phyloP scores from a whole-genome alignment of 2,888 invertebrate genomes.

The Lasioglossum pauxillum region DNA sequence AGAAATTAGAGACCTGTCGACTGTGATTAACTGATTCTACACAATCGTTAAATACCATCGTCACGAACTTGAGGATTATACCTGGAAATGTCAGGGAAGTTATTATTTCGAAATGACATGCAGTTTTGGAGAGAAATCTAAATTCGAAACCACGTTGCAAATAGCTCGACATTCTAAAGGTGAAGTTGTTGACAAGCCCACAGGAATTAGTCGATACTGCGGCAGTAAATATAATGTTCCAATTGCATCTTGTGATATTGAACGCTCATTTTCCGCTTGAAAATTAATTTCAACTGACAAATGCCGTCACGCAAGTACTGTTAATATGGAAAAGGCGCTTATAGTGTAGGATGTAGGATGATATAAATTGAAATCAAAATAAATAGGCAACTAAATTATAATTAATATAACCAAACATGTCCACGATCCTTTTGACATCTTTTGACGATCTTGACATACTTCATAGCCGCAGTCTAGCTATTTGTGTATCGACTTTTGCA shows the following conservation, averaged over 20 bases:
- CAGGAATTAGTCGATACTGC: background rate
- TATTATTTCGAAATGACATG: background rate
- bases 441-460: background rate
- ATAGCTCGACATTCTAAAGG: background rate
- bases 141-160: background rate
- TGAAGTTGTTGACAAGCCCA: background rate
- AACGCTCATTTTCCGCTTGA: background rate
- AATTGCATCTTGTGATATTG: background rate
- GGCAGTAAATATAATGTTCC: background rate
- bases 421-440: background rate
- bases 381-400: background rate
- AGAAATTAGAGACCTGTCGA: background rate
- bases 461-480: background rate
- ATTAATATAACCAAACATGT: background rate
- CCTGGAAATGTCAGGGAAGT: background rate
- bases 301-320: background rate
- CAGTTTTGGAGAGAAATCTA: background rate
- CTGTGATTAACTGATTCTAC: background rate
- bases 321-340: background rate
- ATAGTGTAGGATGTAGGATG: background rate
- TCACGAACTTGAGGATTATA: background rate
- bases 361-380: background rate
- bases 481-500: no score
- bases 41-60: background rate
- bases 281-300: background rate